phyloP scores from a whole-genome alignment of 2,113 vertebrate genomes.

The Saimiri boliviensis region DNA sequence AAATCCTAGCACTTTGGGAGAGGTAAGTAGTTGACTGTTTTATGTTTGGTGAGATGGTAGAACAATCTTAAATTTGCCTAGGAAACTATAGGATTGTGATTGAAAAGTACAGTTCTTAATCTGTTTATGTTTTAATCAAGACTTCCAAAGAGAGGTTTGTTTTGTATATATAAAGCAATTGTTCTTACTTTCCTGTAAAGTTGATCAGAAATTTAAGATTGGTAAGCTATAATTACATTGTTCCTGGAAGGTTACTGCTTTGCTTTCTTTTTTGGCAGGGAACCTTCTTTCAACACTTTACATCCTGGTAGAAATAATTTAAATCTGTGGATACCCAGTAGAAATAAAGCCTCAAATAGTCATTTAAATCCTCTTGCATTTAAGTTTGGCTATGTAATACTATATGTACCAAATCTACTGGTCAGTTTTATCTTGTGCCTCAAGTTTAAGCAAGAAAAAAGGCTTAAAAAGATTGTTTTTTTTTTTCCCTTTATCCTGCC shows the following conservation, averaged over 20 bases:
- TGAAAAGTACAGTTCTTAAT: conserved; percentile 13
- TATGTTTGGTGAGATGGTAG: conserved; percentile 7
- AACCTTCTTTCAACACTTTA: background rate
- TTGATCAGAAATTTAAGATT: background rate
- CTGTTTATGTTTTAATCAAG: conserved; percentile 37
- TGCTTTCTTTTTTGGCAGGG: background rate
- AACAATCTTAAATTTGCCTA: background rate
- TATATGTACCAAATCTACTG: background rate
- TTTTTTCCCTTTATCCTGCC: background rate
- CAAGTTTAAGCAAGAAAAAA: conserved; percentile 33
- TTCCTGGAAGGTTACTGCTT: background rate
- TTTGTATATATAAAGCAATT: conserved; percentile 3
- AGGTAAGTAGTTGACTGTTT: conserved; percentile 71
- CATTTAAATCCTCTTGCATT: background rate
- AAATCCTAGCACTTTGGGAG: conserved; percentile 62
- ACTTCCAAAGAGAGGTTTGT: conserved; percentile 34
- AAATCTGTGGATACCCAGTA: background rate
- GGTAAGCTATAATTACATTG: background rate
- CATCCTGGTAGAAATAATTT: background rate
- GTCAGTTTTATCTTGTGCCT: background rate
- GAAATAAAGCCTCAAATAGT: background rate
- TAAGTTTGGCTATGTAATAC: background rate
- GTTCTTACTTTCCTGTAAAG: background rate
- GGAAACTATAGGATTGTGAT: background rate
- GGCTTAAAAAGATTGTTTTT: background rate